Evolutionary conservation across 1,140 invertebrate species (phyloP), one percentile per base, ranked within the genome.

Genomic region (Nylanderia fulva): DNA sequence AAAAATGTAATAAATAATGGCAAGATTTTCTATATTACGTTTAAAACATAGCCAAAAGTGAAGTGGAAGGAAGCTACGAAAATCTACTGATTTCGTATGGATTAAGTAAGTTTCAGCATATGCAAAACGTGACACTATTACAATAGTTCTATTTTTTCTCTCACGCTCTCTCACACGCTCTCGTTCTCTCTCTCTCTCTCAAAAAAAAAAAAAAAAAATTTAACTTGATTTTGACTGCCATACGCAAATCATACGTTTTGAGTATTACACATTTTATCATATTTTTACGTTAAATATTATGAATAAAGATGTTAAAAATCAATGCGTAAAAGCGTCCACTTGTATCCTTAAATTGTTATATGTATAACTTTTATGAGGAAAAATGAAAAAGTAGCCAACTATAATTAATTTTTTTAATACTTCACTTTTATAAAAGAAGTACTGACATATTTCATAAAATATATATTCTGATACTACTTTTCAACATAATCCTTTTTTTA

Each of bases 261-360:
- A 39, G 11, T n/a, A 71, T 71, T 86, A 88, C 58, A 69, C 15
- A 83, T 87, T 36, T 87, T 24, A 61, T 84, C 52, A 68, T 77
- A 18, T 27, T 61, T 66, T 21, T 36, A 75, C 6, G 63, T 90
- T 88, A 88, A 24, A 86, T 69, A 77, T 85, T 48, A 83, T 89
- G 90, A 91, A 84, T 85, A 86, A 88, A 86, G 45, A 71, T 45
- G 15, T 88, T 91, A 88, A 72, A 91, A 91, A 88, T 90, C 29
- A 90, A 33, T 88, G 86, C 36, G 80, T 85, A 83, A n/a, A 88
- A 79, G 82, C 52, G 64, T 79, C 48, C 24, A 79, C 33, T 58
- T 66, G 21, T 69, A 9, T 21, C 83, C 77, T 80, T 36, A n/a
- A n/a, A n/a, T n/a, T n/a, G n/a, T 71, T 27, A 7, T 86, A 71